phyloP scores from a whole-genome alignment of 2,888 invertebrate species.

The Machimus rusticus region DNA sequence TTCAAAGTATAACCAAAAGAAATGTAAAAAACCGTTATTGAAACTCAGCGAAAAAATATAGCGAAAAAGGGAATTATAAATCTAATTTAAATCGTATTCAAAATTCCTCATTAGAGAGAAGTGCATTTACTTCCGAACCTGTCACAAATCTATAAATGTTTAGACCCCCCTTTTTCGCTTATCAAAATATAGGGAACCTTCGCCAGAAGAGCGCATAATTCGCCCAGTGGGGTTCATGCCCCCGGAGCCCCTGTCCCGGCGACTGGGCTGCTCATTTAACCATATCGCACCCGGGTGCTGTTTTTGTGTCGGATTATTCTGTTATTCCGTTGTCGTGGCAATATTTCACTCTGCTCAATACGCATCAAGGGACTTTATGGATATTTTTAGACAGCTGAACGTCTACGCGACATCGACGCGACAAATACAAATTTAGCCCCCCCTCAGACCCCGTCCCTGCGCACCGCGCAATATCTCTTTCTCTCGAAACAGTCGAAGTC shows the following conservation, averaged over 20 bases:
- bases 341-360: slow-evolving; percentile 42
- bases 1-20: background rate
- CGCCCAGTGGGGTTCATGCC: background rate
- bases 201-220: background rate
- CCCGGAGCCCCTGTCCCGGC: background rate
- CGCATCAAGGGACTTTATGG: slow-evolving; percentile 41
- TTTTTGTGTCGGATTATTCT: slow-evolving; percentile 29
- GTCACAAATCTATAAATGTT: background rate
- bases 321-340: slow-evolving; percentile 32
- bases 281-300: slow-evolving; percentile 3
- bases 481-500: background rate
- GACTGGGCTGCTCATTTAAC: background rate
- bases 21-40: background rate
- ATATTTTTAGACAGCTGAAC: slow-evolving; percentile 40
- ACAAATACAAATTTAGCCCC: background rate
- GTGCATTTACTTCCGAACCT: background rate
- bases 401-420: slow-evolving; percentile 38
- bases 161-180: background rate
- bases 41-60: background rate
- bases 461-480: background rate
- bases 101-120: background rate
- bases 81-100: background rate
- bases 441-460: background rate
- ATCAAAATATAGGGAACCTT: background rate
- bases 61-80: background rate